Conservation (phyloP, 2,888 invertebrate species). For the Xylocampa areola region DNA sequence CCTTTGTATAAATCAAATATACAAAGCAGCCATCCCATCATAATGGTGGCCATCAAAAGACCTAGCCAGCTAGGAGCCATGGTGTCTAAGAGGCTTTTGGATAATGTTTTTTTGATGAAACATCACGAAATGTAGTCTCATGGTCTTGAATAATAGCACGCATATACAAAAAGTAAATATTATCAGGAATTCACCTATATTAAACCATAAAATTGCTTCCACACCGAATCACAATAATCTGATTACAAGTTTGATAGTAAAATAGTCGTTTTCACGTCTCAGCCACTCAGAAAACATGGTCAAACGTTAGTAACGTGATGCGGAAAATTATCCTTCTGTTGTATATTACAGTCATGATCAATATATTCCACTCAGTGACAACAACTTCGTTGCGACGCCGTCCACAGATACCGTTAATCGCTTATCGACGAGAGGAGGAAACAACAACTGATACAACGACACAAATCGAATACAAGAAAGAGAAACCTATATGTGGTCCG, state of each 20-base stretch:
- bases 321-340: slow-evolving; percentile 6
- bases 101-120: too few species aligned
- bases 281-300: slow-evolving; percentile 1
- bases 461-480: not conserved
- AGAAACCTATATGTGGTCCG: slow-evolving; percentile 17
- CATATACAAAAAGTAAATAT: too few species aligned
- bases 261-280: not conserved
- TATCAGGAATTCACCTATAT: too few species aligned
- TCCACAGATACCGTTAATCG: slow-evolving; percentile 18
- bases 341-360: slow-evolving; percentile 12
- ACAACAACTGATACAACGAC: not conserved
- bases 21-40: too few species aligned
- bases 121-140: too few species aligned
- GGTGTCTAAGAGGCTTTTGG: too few species aligned
- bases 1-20: too few species aligned
- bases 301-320: slow-evolving; percentile 17
- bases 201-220: slow-evolving; percentile 2
- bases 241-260: slow-evolving; percentile 8
- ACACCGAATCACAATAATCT: slow-evolving; percentile 16
- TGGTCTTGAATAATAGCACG: too few species aligned
- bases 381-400: slow-evolving; percentile 8
- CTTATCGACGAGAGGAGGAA: not conserved
- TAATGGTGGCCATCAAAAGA: too few species aligned
- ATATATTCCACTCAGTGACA: slow-evolving; percentile 6
- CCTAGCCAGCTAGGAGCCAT: too few species aligned